A percentile compares a stretch with the other conserved stretches of the same genome.
phyloP scores from a whole-genome alignment of 1,140 invertebrate species.

The Agraylea sexmaculata region DNA sequence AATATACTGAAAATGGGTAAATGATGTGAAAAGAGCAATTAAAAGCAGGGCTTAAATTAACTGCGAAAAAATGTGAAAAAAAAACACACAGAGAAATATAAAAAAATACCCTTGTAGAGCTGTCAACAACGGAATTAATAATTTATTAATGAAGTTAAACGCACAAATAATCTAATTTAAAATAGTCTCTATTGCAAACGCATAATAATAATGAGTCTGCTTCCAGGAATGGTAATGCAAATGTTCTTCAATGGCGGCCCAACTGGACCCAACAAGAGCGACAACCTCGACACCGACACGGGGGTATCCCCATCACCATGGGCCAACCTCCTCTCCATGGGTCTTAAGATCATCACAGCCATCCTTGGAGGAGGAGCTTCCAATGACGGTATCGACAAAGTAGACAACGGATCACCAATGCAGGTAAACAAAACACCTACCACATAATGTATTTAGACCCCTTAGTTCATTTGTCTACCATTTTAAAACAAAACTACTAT shows the following conservation, averaged over 20 bases:
- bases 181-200: too few species aligned
- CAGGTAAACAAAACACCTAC: slow-evolving; percentile 50
- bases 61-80: too few species aligned
- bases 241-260: slow-evolving; percentile 61
- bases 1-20: too few species aligned
- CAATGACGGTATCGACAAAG: slow-evolving; percentile 75
- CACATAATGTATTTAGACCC: slow-evolving; percentile 3
- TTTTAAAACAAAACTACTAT: slow-evolving; percentile 7
- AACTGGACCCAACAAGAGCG: slow-evolving; percentile 68
- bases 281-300: slow-evolving; percentile 53
- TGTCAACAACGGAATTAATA: too few species aligned
- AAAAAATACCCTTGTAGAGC: too few species aligned
- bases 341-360: slow-evolving; percentile 70
- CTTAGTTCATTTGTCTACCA: slow-evolving; percentile 6
- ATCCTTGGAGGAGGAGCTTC: slow-evolving; percentile 62
- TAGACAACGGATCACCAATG: slow-evolving; percentile 75
- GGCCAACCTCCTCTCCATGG: slow-evolving; percentile 69
- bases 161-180: too few species aligned
- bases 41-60: too few species aligned
- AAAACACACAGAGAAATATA: too few species aligned
- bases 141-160: too few species aligned
- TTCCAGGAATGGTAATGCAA: slow-evolving; percentile 64
- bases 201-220: too few species aligned
- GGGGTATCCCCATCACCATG: slow-evolving; percentile 61
- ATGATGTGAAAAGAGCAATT: too few species aligned